These are phyloP conservation scores for Chelon auratus DNA, from an alignment of 2,797 vertebrate genomes.

Conservation along the genomic window DNA sequence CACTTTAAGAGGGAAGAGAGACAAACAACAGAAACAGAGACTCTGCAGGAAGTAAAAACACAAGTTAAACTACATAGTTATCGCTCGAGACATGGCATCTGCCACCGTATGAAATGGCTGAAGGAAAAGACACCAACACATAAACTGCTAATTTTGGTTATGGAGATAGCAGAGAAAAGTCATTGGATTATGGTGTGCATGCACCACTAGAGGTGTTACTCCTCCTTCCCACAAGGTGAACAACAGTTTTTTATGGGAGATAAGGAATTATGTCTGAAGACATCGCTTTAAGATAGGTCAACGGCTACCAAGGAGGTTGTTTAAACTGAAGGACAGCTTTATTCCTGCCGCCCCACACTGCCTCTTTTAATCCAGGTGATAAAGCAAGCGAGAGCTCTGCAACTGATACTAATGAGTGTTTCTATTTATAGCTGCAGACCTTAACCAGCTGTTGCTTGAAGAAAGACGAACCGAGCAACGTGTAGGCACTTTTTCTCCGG, in stretches of 20 bases:
- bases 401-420: slow-evolving; percentile 14
- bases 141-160: too few relatives aligned
- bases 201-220: too few relatives aligned
- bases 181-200: too few relatives aligned
- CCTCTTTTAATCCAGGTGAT: slow-evolving; percentile 35
- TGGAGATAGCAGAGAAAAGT: too few relatives aligned
- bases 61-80: too few relatives aligned
- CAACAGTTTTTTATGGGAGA: not conserved
- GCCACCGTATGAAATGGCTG: too few relatives aligned
- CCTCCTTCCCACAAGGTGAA: too few relatives aligned
- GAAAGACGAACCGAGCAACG: not conserved
- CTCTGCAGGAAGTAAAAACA: too few relatives aligned
- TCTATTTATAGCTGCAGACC: slow-evolving; percentile 25
- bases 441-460: not conserved
- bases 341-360: slow-evolving; percentile 1
- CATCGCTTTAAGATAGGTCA: slow-evolving; percentile 23
- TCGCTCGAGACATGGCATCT: too few relatives aligned
- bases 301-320: not conserved
- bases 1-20: too few relatives aligned
- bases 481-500: not conserved
- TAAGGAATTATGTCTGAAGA: not conserved
- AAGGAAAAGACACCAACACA: too few relatives aligned
- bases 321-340: not conserved
- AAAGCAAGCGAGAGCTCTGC: slow-evolving; percentile 1
- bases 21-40: too few relatives aligned